Evolutionary conservation across 2,113 vertebrate genomes (phyloP).

Genomic region (Apodemus speciosus): DNA sequence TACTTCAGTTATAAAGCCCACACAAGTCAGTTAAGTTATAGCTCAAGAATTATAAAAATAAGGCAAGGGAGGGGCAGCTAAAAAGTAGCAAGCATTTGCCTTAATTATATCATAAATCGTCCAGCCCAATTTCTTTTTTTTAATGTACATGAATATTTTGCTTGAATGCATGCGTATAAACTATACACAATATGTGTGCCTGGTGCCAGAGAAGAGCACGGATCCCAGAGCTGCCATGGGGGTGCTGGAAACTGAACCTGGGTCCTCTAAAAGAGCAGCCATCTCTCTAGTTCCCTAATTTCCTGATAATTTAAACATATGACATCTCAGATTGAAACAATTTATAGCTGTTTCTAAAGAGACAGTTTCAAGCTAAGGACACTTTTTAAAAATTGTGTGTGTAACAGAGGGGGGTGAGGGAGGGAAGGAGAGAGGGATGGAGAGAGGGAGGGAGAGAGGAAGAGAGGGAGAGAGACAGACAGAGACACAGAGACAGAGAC

Average conservation of each 20-base stretch:
- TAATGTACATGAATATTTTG: neutral
- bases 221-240: neutral
- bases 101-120: constrained; percentile 30
- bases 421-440: neutral
- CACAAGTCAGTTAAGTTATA: neutral
- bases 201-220: neutral
- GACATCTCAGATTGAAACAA: constrained; percentile 39
- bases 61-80: neutral
- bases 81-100: neutral
- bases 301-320: constrained; percentile 51
- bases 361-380: constrained; percentile 38
- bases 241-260: neutral
- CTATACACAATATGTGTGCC: neutral
- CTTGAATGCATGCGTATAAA: neutral
- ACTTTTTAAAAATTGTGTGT: neutral
- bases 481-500: too few species aligned
- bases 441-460: neutral
- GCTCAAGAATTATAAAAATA: constrained; percentile 33
- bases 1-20: constrained; percentile 3
- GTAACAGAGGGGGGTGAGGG: neutral
- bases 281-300: neutral
- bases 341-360: constrained; percentile 44
- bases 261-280: neutral
- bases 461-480: too few species aligned
- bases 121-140: neutral